Base-by-base conservation (phyloP, 2,113 vertebrate genomes). In the Dipodomys ordii region DNA sequence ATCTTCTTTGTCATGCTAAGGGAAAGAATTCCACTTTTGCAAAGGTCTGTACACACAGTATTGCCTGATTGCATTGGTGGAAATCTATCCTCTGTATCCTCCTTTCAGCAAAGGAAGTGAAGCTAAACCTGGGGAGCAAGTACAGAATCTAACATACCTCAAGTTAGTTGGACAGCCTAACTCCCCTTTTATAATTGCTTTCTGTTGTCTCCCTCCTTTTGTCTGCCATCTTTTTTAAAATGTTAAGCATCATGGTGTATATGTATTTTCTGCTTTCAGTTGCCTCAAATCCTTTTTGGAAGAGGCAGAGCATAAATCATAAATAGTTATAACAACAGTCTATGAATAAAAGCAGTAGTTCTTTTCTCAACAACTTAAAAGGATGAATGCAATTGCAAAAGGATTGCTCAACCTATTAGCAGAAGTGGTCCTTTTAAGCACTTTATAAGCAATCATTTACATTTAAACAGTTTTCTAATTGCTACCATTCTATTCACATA, bases 401-500 rank as follows among this genome's bases (percentile, higher is more conserved):
- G 71, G 71, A 83, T 94, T 93, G 65, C 92, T 93, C 95, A 96
- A 90, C 87, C 49, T 85, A 91, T 81, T 79, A 95, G 86, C 85
- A 95, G 94, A 93, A 95, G 81, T 35, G 69, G 30, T 82, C 62
- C 77, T 95, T 94, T 83, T 30, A 92, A 95, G 68, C 69, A 88
- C 81, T 91, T 92, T 80, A 94, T 84, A 96, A 95, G 83, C 73
- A 91, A 93, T 87, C 84, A 92, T 95, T 90, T 96, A 72, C 91
- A 94, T 96, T 94, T 83, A 88, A 92, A 90, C 87, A 97, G 91
- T 65, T 87, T 90, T 87, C 84, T 96, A 97, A 96, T 95, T 94
- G 81, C 67, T 71, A 87, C 85, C 83, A 91, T 92, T 91, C 93
- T 90, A 88, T 96, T 93, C 88, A 93, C 76, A 88, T 89, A 30